Percentiles rank a stretch among this genome's conserved stretches.
Conservation (phyloP, 2,113 vertebrate genomes). For the human region DNA sequence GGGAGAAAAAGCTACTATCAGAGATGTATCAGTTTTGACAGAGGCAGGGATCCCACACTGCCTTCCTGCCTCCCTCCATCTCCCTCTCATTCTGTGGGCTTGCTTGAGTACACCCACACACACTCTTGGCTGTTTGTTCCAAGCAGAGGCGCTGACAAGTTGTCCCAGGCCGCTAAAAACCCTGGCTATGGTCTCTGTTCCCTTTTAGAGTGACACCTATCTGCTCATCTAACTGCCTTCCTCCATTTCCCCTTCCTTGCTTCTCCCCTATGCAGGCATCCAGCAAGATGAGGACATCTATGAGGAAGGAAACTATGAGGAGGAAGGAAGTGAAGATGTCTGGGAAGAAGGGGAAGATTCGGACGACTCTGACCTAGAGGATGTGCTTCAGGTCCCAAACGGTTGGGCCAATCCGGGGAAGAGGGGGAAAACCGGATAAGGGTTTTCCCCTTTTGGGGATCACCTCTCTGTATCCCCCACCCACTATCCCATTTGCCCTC, state of each 20-base stretch:
- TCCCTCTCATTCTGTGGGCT: neutral
- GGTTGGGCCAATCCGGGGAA: constrained; percentile 28
- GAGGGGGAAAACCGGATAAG: constrained; percentile 51
- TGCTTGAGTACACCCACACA: neutral
- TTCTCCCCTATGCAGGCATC: neutral
- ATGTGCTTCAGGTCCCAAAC: constrained; percentile 43
- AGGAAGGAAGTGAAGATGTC: neutral
- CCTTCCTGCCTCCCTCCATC: neutral
- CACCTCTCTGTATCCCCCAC: neutral
- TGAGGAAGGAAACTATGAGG: neutral
- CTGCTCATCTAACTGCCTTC: neutral
- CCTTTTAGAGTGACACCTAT: neutral
- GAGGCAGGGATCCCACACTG: neutral
- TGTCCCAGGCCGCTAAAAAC: neutral
- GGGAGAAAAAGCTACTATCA: constrained; percentile 44
- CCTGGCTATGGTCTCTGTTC: neutral
- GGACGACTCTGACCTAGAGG: constrained; percentile 48
- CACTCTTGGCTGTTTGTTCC: neutral
- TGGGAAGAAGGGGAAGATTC: constrained; percentile 11
- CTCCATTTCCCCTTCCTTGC: neutral
- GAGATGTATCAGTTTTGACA: neutral
- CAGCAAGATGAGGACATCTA: neutral
- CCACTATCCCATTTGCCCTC: constrained; percentile 38
- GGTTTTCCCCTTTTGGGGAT: neutral
- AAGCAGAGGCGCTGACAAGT: neutral